Base-by-base conservation (phyloP, 1,140 invertebrate species). In the Microplitis demolitor region DNA sequence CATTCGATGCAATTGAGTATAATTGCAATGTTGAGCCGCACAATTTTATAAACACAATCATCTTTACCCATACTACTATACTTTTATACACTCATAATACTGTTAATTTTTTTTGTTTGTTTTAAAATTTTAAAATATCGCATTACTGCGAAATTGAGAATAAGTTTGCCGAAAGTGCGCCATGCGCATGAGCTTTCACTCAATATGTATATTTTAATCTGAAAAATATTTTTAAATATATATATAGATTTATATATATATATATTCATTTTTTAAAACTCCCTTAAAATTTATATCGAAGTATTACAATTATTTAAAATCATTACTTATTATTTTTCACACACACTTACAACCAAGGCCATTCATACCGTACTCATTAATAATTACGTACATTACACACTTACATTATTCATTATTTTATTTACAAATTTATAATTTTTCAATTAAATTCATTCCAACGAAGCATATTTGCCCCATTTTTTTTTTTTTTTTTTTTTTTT, bases 51-150 rank as follows among this genome's bases (percentile, higher is more conserved):
- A 66, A 66, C 74, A 75, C 51, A 61, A 58, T 68, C 67, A 51
- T 71, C 67, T 68, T 79, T 79, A 79, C 78, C 74, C 70, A 56
- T 74, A 81, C 81, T 78, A 77, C 76, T 81, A 78, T 82, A 80
- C 81, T 84, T 83, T 87, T 86, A 86, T 86, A 86, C 84, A 87
- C 83, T 87, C 80, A 86, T 87, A 87, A 87, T 87, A 86, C 85
- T 87, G 85, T 82, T 87, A 85, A 66, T 72, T 72, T 63, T 54
- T 60, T 24, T 34, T 13, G 6, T 24, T 24, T 31, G 16, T 60
- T 13, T 31, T 24, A 13, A 11, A 60, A 33, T 34, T 60, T 11
- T 8, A 13, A 24, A 33, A 11, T 34, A 13, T 9, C 24, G 16
- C n/a, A 24, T 9, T 34, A 11, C 24, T 11, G 58, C 58, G 16